Base-by-base conservation (phyloP, 2,888 invertebrate species). In the Athalia cordata region DNA sequence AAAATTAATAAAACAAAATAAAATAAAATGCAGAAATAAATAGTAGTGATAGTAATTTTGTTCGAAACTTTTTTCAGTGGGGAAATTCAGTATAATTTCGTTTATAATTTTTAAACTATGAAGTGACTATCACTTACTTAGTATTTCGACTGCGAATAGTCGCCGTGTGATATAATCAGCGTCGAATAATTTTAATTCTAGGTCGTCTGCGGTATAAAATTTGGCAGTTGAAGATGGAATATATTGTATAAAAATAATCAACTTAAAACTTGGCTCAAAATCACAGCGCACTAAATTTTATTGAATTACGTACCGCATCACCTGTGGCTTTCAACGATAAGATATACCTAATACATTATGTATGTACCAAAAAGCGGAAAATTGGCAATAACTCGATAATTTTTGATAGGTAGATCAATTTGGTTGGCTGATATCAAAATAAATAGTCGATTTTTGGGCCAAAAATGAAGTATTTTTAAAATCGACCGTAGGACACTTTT, bases 241-340 rank as follows among this genome's bases (percentile, higher is more conserved):
- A 11, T 13, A 68, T 52, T 52, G 43, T 29, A 45, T 43, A 15
- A 4, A n/a, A n/a, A 6, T 61, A 29, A 29, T 29, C 29, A 29
- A 29, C 11, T 68, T 43, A 29, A 68, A 68, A 55, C 55, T 68
- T 52, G 55, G 68, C 68, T 43, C 15, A 15, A 49, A 11, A 29
- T 49, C 29, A 67, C 15, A 68, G 29, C 52, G 52, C 11, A 68
- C 9, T 52, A 5, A 52, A 68, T 68, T 68, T 68, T 68, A 68
- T 68, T 11, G 29, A 55, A 29, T 11, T 52, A 61, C n/a, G 7
- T 50, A 29, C 29, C 15, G 15, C 9, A 52, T 68, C 68, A 68
- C 68, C 50, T 68, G 68, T 68, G 52, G 55, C 68, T 68, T 9
- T 29, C 52, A 52, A 13, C 9, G 59, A 7, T 59, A n/a, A 0